Evolutionary conservation across 2,888 invertebrate species (phyloP).

Genomic region (Cantharis nigra): DNA sequence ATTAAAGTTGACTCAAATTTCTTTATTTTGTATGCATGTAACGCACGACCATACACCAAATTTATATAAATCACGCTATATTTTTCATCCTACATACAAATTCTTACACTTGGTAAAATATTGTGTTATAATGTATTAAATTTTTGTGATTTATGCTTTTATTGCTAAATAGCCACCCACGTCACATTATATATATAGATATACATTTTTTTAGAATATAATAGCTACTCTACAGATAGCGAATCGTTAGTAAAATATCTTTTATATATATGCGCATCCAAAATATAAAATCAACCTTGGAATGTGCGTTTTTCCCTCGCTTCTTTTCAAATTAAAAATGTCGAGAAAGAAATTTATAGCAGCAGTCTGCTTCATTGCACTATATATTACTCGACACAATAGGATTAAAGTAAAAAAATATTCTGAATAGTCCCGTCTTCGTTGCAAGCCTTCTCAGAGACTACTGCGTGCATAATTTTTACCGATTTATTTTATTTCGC

Average conservation of each 20-base stretch:
- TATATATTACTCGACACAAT: conserved; percentile 54
- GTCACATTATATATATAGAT: conserved; percentile 3
- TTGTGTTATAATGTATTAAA: not conserved
- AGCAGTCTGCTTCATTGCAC: conserved; percentile 47
- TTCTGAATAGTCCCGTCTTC: conserved; percentile 33
- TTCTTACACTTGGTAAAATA: not conserved
- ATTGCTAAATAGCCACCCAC: conserved; percentile 18
- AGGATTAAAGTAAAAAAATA: conserved; percentile 49
- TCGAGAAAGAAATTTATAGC: conserved; percentile 49
- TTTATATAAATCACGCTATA: not conserved
- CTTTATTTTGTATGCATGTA: not conserved
- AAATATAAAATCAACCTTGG: conserved; percentile 21
- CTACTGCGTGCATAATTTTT: conserved; percentile 36
- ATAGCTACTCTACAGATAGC: conserved; percentile 2
- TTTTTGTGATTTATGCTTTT: not conserved
- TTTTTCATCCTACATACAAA: not conserved
- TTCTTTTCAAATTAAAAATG: conserved; percentile 46
- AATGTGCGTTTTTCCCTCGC: conserved; percentile 27
- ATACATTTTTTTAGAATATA: not conserved
- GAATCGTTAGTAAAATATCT: conserved; percentile 6
- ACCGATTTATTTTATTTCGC: conserved; percentile 29
- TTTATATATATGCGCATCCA: conserved; percentile 26
- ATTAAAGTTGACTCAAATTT: not conserved
- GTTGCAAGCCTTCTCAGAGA: conserved; percentile 31
- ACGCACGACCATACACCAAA: not conserved